Evolutionary conservation across 2,888 invertebrate genomes (phyloP).

Genomic region (Clostera curtula): DNA sequence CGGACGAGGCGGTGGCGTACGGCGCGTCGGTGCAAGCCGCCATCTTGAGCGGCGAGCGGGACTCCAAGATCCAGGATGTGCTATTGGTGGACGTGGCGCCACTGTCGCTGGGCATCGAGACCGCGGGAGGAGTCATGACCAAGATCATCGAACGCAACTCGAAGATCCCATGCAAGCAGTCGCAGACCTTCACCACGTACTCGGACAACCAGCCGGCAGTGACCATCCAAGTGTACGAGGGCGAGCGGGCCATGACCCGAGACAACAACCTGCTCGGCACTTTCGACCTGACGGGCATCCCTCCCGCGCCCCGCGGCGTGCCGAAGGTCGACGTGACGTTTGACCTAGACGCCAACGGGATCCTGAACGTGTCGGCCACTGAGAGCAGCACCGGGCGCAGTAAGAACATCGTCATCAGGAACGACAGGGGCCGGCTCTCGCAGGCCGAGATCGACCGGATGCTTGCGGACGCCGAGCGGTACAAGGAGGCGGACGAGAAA

Average conservation of each 20-base stretch:
- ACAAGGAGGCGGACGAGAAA: slow-evolving; percentile 82
- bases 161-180: slow-evolving; percentile 82
- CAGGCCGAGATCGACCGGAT: slow-evolving; percentile 89
- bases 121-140: slow-evolving; percentile 87
- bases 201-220: slow-evolving; percentile 87
- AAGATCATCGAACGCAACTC: slow-evolving; percentile 83
- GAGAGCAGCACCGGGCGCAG: slow-evolving; percentile 79
- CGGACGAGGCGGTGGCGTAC: slow-evolving; percentile 88
- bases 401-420: slow-evolving; percentile 87
- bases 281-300: slow-evolving; percentile 80
- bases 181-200: slow-evolving; percentile 85
- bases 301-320: slow-evolving; percentile 80
- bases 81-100: slow-evolving; percentile 76
- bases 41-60: slow-evolving; percentile 81
- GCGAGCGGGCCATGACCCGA: slow-evolving; percentile 87
- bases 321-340: slow-evolving; percentile 83
- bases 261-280: slow-evolving; percentile 82
- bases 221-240: slow-evolving; percentile 83
- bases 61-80: slow-evolving; percentile 82
- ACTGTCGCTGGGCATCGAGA: slow-evolving; percentile 84
- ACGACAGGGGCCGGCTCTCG: slow-evolving; percentile 86
- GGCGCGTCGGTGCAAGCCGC: slow-evolving; percentile 85
- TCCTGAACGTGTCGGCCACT: slow-evolving; percentile 87
- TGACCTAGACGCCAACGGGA: slow-evolving; percentile 86
- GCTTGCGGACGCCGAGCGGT: slow-evolving; percentile 83